Base-by-base conservation (phyloP, 1,140 invertebrate species). In the Drosophila willistoni region DNA sequence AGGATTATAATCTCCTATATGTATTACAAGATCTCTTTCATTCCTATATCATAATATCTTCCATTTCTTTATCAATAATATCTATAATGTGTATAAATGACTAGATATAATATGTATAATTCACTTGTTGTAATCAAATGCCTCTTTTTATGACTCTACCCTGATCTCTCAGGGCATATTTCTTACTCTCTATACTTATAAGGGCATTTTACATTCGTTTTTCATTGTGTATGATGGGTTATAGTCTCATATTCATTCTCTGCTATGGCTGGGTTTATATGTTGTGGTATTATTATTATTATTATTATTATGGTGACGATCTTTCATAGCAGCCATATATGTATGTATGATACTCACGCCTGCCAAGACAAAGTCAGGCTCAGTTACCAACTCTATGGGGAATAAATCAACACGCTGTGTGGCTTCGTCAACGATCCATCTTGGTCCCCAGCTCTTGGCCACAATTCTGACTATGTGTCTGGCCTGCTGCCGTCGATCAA, bases 401-500 rank as follows among this genome's bases (percentile, higher is more conserved):
- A 90, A 90, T 90, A 90, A 90, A 90, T 90, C 87, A 90, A 87
- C 87, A 90, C 87, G 83, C 87, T 90, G 87, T 90, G 87, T 90
- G 87, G 87, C 83, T 90, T 90, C 87, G 87, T 90, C 87, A 90
- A 75, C 87, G 77, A 90, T 90, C 87, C 89, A 90, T 90, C 85
- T 84, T 84, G 63, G 68, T 51, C 68, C 70, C 61, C 56, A 39
- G 64, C n/a, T 68, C 14, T 44, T 60, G 55, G 44, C 25, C 29
- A 51, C 25, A 5, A 34, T 14, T 59, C 33, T 47, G 33, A 33
- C 64, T 41, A 7, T 68, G 55, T 73, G 81, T 82, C 65, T 81
- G 80, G 84, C 80, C 64, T 87, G 84, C 66, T 81, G 84, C 80
- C 84, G 85, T 84, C 83, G 83, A 86, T 87, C 82, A 87, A 77